Conservation (phyloP, 1,140 invertebrate genomes). For the Elysia chlorotica region DNA sequence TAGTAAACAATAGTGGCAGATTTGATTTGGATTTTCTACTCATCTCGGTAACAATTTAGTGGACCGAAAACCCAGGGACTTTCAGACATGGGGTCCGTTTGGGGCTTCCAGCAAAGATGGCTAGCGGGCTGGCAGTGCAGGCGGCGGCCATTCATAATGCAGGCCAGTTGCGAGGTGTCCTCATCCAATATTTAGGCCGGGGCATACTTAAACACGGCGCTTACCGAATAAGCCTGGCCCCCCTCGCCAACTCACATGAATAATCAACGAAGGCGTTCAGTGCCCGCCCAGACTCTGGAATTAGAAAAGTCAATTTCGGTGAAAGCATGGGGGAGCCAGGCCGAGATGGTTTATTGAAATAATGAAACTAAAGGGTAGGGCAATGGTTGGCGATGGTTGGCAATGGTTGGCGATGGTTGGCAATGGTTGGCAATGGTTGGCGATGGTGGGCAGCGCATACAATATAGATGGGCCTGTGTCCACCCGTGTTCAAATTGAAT, state of each 20-base stretch:
- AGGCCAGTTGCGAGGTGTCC: constrained; percentile 12
- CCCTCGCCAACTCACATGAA: constrained; percentile 15
- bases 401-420: background rate
- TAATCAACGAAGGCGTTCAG: constrained; percentile 13
- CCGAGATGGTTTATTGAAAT: constrained; percentile 19
- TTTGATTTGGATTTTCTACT: no score
- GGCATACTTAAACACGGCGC: constrained; percentile 21
- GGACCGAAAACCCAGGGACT: no score
- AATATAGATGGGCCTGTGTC: background rate
- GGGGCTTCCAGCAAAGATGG: no score
- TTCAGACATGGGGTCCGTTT: no score
- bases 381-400: background rate
- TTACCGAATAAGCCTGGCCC: constrained; percentile 18
- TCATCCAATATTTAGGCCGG: constrained; percentile 17
- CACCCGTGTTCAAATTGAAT: constrained; percentile 5
- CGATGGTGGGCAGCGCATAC: background rate
- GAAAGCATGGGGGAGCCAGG: constrained; percentile 2
- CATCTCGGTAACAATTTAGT: no score
- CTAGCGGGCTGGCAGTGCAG: no score
- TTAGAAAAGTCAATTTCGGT: constrained; percentile 22
- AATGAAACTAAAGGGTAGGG: constrained; percentile 11
- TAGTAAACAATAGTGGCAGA: no score
- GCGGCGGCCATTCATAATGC: constrained; percentile 14
- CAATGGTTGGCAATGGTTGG: no score
- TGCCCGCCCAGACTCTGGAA: background rate